These are phyloP conservation scores for Addax nasomaculatus DNA, from an alignment of 2,113 vertebrate species.

Conservation along the genomic window DNA sequence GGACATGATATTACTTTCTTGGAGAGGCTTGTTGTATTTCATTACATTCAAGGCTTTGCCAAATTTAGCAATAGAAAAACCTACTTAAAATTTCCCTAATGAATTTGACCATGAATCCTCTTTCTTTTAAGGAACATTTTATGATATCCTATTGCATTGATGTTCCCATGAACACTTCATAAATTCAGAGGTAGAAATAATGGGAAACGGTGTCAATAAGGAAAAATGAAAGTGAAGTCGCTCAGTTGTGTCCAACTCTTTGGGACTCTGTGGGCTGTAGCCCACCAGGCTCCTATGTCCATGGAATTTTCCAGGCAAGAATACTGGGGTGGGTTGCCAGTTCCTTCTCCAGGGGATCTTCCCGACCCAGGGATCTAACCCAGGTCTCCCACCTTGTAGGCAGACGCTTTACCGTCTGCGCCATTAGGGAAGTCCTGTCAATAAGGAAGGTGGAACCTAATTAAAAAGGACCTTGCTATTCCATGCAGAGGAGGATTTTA, in stretches of 20 bases:
- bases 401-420: accelerated
- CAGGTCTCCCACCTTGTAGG: not conserved
- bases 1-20: not conserved
- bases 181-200: not conserved
- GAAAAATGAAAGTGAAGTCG: not conserved
- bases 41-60: not conserved
- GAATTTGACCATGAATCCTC: not conserved
- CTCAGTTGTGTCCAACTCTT: not conserved
- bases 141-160: not conserved
- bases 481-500: not conserved
- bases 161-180: not conserved
- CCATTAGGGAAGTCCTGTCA: not conserved
- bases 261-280: not conserved
- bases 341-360: not conserved
- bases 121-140: not conserved
- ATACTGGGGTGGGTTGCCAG: not conserved
- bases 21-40: not conserved
- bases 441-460: not conserved
- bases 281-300: not conserved
- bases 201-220: not conserved
- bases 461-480: not conserved
- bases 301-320: not conserved
- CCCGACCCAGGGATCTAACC: not conserved
- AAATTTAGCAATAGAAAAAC: not conserved
- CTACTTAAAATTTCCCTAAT: not conserved